Evolutionary conservation across 2,888 invertebrate genomes (phyloP), one percentile per base, ranked within the genome.

Genomic region (Agriopis leucophaearia): DNA sequence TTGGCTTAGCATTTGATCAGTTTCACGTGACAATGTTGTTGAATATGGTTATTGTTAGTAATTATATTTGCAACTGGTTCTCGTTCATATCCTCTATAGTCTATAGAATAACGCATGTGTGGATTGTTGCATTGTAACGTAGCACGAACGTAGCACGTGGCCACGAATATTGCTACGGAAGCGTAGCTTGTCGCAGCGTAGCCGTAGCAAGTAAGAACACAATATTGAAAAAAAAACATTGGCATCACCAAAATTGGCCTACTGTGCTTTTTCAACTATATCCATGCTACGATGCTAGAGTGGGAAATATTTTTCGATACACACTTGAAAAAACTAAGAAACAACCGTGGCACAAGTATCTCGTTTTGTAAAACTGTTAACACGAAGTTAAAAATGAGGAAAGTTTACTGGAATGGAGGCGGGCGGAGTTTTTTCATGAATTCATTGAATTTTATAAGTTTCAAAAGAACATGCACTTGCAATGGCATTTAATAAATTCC

Each of bases 361-460:
- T 40, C 45, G 36, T 51, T 13, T 51, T 42, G 8, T 16, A 16
- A 62, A 62, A 54, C 62, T 50, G 55, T 59, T 58, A 47, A 52
- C 58, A 35, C 55, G 15, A 59, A 55, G 55, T 56, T 57, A 55
- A 56, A 56, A 64, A 60, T 60, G 63, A 60, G 18, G 8, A 51
- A 64, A 64, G 64, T 55, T 63, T 27, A 27, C 18, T 15, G 27
- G 27, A 35, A 52, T 27, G 16, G 44, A 54, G 35, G 44, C 27
- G 18, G 16, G 18, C 12, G 15, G 36, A 66, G 36, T 57, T 66
- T 52, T 60, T 57, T 61, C 66, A 66, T 66, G 62, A 66, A 66
- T 57, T 57, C 56, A 52, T 57, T 62, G 45, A 57, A 66, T 62
- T 62, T 62, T 51, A 66, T 66, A 62, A 66, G 56, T 61, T 55